A percentile compares a stretch with the other conserved stretches of the same genome.
Conservation (phyloP, 1,140 invertebrate species). For the Scaptodrosophila lebanonensis region DNA sequence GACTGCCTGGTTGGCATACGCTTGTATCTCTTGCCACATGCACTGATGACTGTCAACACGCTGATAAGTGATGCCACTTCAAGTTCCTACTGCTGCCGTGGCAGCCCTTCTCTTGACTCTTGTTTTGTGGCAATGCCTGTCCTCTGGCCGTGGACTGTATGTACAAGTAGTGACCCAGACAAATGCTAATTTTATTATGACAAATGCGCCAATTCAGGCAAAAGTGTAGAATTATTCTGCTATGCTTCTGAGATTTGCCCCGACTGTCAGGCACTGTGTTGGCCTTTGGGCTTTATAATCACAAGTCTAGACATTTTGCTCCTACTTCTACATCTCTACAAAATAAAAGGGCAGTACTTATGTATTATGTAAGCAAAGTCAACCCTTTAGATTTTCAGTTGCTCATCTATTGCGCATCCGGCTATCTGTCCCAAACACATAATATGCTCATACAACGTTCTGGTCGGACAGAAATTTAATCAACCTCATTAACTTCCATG, state of each 20-base stretch:
- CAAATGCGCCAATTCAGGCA: constrained; percentile 48
- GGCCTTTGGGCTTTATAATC: no score
- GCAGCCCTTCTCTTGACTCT: constrained; percentile 5
- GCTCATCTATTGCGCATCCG: no score
- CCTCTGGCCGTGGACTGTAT: neutral
- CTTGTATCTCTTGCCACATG: no score
- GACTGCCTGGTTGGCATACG: neutral
- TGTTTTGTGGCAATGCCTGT: neutral
- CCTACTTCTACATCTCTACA: no score
- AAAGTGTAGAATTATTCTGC: constrained; percentile 21
- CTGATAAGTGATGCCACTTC: constrained; percentile 46
- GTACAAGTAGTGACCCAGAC: constrained; percentile 43
- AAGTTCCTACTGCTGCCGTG: constrained; percentile 1
- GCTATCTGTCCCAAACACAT: no score
- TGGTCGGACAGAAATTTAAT: no score
- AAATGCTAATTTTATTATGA: constrained; percentile 68
- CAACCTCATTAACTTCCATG: no score
- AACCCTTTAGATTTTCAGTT: no score
- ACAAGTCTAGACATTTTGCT: constrained; percentile 39
- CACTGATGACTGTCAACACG: constrained; percentile 44
- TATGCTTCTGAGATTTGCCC: constrained; percentile 23
- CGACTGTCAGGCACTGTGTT: no score
- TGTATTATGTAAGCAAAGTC: no score
- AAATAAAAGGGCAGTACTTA: no score
- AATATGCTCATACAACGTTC: no score